These are phyloP conservation scores for Axis porcinus DNA, from an alignment of 2,113 vertebrate species.

Conservation along the genomic window DNA sequence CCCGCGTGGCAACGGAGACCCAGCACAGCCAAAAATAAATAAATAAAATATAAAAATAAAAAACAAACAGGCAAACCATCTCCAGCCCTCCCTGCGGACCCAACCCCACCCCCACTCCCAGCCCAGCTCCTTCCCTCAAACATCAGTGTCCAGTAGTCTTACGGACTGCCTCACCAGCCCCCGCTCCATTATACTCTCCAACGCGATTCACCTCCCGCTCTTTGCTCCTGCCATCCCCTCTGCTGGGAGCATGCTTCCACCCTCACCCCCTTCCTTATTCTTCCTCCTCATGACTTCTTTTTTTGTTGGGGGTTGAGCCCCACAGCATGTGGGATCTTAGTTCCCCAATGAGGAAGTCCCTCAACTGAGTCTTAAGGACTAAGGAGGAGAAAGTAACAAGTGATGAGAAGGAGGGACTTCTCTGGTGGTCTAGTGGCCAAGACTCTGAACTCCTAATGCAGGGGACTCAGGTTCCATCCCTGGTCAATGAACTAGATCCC, in stretches of 20 bases:
- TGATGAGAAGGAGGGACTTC: not conserved
- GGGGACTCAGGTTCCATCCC: not conserved
- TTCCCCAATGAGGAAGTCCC: not conserved
- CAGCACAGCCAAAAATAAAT: not conserved
- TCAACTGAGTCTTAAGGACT: not conserved
- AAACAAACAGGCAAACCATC: not conserved
- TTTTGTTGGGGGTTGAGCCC: not conserved
- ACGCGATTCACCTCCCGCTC: not conserved
- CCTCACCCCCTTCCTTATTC: not conserved
- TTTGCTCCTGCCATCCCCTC: not conserved
- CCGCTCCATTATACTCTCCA: too few relatives aligned
- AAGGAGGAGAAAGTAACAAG: not conserved
- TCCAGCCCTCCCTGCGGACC: not conserved
- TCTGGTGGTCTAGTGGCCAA: not conserved
- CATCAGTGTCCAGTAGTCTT: not conserved
- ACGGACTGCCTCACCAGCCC: not conserved
- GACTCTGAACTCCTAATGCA: not conserved
- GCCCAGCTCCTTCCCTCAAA: not conserved
- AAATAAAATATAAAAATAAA: not conserved
- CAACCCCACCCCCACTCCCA: not conserved
- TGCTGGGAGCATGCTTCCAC: not conserved
- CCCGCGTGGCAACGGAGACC: fast-evolving
- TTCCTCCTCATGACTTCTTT: not conserved
- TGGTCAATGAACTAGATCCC: not conserved
- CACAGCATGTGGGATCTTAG: not conserved